Conservation (phyloP, 2,797 vertebrate species). For the Cryptoblepharus egeriae region DNA sequence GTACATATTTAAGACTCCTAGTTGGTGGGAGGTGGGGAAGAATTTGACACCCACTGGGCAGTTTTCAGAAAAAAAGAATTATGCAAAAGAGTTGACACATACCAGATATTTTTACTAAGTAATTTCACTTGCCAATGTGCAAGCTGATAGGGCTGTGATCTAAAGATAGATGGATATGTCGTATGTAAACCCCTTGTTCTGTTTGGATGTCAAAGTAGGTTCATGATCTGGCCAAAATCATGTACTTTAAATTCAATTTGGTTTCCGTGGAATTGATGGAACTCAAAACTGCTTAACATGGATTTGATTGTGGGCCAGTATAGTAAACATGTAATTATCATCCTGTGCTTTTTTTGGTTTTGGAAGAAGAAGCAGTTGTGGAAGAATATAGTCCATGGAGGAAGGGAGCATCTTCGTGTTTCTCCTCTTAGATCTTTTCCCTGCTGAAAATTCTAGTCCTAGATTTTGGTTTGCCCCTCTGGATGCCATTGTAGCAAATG, state of each 20-base stretch:
- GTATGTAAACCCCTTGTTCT: constrained; percentile 18
- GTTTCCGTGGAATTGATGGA: not conserved
- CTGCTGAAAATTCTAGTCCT: no score
- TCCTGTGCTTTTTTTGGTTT: no score
- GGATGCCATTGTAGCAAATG: no score
- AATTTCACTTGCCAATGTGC: constrained; percentile 52
- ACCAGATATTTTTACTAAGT: constrained; percentile 60
- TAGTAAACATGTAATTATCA: no score
- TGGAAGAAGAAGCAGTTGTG: no score
- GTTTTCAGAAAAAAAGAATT: not conserved
- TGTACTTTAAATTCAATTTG: not conserved
- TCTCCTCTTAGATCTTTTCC: no score
- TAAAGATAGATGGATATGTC: constrained; percentile 42
- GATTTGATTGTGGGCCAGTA: not conserved
- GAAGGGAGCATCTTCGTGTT: no score
- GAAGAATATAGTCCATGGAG: no score
- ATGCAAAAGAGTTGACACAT: constrained; percentile 44
- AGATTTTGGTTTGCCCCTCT: no score
- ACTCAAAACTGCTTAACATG: not conserved
- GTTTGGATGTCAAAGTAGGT: constrained; percentile 41
- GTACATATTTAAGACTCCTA: constrained; percentile 63
- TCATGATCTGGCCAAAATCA: not conserved
- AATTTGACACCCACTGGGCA: not conserved
- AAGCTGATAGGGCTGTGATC: constrained; percentile 52
- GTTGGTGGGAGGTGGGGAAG: constrained; percentile 57